A percentile compares a stretch with the other conserved stretches of the same genome.
phyloP scores from a whole-genome alignment of 35 echinoderm and acorn worm species.

The Amphiura filiformis region DNA sequence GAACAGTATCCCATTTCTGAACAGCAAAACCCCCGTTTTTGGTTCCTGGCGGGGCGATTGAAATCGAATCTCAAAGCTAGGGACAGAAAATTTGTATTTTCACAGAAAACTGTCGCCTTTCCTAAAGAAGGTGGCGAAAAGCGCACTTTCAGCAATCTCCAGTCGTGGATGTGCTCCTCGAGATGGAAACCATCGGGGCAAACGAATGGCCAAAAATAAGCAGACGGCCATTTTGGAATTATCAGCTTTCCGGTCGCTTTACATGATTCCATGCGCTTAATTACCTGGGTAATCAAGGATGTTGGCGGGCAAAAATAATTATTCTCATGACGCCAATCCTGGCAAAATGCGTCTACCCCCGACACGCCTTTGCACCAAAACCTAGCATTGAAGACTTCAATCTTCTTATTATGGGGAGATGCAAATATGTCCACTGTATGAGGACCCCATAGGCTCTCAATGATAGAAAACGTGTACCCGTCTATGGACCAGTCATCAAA shows the following conservation, averaged over 20 bases:
- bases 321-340: constrained; percentile 37
- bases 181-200: constrained; percentile 40
- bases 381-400: constrained; percentile 14
- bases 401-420: constrained; percentile 25
- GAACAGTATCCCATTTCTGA: constrained; percentile 29
- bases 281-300: neutral
- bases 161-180: constrained; percentile 13
- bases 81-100: neutral
- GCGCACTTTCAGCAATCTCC: constrained; percentile 16
- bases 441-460: constrained; percentile 38
- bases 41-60: neutral
- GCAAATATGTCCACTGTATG: constrained; percentile 37
- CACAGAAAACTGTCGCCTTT: neutral
- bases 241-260: neutral
- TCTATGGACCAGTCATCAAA: constrained; percentile 50
- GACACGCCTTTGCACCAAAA: constrained; percentile 27
- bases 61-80: constrained; percentile 23
- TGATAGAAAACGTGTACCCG: neutral
- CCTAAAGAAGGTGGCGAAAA: constrained; percentile 1
- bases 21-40: neutral
- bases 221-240: constrained; percentile 39
- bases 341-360: constrained; percentile 38
- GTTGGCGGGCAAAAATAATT: constrained; percentile 42
- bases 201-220: constrained; percentile 38
- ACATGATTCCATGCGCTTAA: neutral